Conservation (phyloP, 1,140 invertebrate species). For the Drosophila insularis region DNA sequence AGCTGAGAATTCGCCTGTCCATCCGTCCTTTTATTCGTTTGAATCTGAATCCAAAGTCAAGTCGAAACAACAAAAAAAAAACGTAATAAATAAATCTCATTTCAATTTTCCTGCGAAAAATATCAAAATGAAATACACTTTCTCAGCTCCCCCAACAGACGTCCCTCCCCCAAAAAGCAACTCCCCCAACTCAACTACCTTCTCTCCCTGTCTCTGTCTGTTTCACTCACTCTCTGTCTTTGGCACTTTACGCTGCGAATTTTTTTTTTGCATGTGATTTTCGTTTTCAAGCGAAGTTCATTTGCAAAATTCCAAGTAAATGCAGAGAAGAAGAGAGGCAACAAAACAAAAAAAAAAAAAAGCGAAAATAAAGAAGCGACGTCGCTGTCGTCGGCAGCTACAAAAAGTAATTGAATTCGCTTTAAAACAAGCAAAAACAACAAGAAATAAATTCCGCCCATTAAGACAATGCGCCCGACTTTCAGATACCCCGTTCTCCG, state of each 20-base stretch:
- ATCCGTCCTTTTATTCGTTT: background rate
- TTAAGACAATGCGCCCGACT: background rate
- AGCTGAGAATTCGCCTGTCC: constrained; percentile 36
- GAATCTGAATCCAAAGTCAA: constrained; percentile 30
- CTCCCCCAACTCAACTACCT: background rate
- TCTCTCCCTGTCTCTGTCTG: background rate
- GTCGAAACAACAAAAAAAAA: constrained; percentile 27
- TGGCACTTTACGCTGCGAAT: constrained; percentile 65
- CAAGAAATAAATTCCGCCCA: constrained; percentile 11
- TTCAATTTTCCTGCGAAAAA: constrained; percentile 78
- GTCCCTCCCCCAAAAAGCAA: background rate
- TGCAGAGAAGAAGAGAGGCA: constrained; percentile 48
- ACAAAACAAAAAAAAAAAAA: constrained; percentile 5
- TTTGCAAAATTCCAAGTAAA: constrained; percentile 77
- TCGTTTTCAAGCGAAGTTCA: constrained; percentile 79
- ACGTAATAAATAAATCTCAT: constrained; percentile 80
- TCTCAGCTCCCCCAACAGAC: constrained; percentile 44
- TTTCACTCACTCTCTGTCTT: constrained; percentile 18
- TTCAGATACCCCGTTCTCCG: background rate
- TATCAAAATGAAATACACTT: constrained; percentile 79
- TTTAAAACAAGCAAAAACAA: constrained; percentile 55
- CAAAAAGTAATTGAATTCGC: constrained; percentile 80
- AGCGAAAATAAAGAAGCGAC: constrained; percentile 34
- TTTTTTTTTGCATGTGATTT: constrained; percentile 74
- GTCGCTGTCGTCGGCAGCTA: constrained; percentile 41